These are phyloP conservation scores for Hafferia zeledoni DNA, from an alignment of 2,797 vertebrate species.

Conservation along the genomic window DNA sequence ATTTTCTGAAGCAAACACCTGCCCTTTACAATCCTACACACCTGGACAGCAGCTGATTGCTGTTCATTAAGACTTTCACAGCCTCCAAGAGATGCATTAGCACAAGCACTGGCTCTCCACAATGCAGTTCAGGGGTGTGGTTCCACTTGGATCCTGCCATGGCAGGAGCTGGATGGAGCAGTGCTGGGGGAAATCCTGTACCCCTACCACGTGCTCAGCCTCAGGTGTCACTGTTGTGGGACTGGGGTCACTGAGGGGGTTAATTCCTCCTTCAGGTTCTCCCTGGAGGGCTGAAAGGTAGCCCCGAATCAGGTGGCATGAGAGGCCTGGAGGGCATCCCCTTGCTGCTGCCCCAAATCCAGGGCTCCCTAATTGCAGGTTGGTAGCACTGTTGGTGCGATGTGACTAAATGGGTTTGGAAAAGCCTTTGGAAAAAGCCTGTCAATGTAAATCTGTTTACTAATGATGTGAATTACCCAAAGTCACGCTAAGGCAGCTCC, in stretches of 20 bases:
- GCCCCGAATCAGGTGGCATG: accelerated
- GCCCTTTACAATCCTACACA: not conserved
- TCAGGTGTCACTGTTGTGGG: not conserved
- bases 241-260: not conserved
- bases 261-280: not conserved
- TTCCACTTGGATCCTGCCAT: not conserved
- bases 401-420: not conserved
- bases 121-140: not conserved
- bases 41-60: not conserved
- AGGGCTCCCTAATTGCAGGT: not conserved
- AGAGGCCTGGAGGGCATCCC: not conserved
- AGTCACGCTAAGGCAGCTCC: not conserved
- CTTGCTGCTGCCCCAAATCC: not conserved
- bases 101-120: not conserved
- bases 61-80: not conserved
- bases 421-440: not conserved
- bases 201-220: accelerated
- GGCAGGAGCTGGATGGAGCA: not conserved
- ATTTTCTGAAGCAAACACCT: not conserved
- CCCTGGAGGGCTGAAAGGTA: accelerated
- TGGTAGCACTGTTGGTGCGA: not conserved
- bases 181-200: not conserved
- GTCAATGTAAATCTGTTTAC: not conserved
- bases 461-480: not conserved
- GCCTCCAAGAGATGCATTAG: not conserved